phyloP scores from a whole-genome alignment of 2,797 vertebrate genomes.

The Nothura maculosa region DNA sequence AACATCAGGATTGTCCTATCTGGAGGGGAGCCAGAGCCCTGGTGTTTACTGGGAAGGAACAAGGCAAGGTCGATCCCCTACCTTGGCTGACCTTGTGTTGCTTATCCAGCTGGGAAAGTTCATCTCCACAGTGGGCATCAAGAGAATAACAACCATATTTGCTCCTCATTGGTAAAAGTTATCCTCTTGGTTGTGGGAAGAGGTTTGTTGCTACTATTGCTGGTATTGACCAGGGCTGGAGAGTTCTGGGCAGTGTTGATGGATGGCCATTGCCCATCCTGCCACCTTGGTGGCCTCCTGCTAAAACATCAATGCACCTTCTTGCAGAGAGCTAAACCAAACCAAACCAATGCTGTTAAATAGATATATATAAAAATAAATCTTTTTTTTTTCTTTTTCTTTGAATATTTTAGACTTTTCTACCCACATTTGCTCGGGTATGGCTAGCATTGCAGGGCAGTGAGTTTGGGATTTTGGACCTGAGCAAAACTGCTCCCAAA shows the following conservation, averaged over 20 bases:
- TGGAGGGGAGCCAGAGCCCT: not conserved
- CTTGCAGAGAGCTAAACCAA: not conserved
- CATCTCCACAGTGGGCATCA: accelerated
- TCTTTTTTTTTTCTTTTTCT: too few species aligned
- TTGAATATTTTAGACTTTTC: not conserved
- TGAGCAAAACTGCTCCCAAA: not conserved
- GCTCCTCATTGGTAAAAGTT: not conserved
- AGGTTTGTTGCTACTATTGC: not conserved
- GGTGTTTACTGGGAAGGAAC: not conserved
- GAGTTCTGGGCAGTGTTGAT: not conserved
- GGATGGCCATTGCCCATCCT: not conserved
- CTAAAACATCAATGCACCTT: not conserved
- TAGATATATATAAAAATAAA: too few species aligned
- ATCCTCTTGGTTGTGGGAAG: not conserved
- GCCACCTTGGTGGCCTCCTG: accelerated
- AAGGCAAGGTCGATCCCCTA: conserved; percentile 3
- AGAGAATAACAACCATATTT: not conserved
- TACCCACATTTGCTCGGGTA: not conserved
- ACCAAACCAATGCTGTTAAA: accelerated
- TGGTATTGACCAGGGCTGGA: not conserved
- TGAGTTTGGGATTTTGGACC: not conserved
- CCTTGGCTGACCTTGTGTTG: not conserved
- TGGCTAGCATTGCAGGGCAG: not conserved
- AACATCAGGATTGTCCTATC: not conserved
- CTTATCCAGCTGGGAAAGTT: accelerated